These are phyloP conservation scores for Helicoverpa assulta DNA, from an alignment of 2,888 invertebrate species.

Conservation along the genomic window DNA sequence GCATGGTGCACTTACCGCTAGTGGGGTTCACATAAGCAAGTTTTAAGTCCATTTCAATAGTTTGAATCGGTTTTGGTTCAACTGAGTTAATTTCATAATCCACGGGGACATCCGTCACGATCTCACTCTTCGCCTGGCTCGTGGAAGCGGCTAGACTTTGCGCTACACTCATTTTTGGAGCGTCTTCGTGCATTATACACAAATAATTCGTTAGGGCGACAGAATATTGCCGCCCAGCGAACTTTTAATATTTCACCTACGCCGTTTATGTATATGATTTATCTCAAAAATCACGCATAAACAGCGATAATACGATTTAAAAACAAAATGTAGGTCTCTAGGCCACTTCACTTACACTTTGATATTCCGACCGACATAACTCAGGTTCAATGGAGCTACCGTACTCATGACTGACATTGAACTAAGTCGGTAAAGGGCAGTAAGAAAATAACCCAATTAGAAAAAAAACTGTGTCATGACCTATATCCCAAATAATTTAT, in stretches of 20 bases:
- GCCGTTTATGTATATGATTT: constrained; percentile 87
- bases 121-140: constrained; percentile 87
- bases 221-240: constrained; percentile 73
- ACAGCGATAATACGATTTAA: constrained; percentile 79
- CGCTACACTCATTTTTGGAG: constrained; percentile 92
- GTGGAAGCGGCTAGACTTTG: constrained; percentile 92
- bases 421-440: constrained; percentile 90
- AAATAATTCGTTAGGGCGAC: constrained; percentile 84
- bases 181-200: constrained; percentile 92
- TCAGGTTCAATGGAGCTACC: constrained; percentile 92
- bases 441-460: constrained; percentile 86
- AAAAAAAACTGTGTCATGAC: constrained; percentile 84
- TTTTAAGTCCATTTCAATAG: constrained; percentile 91
- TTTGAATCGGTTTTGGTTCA: constrained; percentile 86
- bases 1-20: constrained; percentile 87
- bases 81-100: constrained; percentile 85
- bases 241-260: constrained; percentile 79
- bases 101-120: constrained; percentile 83
- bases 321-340: constrained; percentile 95
- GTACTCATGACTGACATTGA: constrained; percentile 92
- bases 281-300: constrained; percentile 90
- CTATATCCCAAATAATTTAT: constrained; percentile 70
- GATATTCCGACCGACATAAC: constrained; percentile 94
- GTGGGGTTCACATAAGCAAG: constrained; percentile 91
- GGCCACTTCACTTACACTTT: constrained; percentile 96